Evolutionary conservation across 2,797 vertebrate genomes (phyloP), one percentile per base, ranked within the genome.

Genomic region (Huso huso): DNA sequence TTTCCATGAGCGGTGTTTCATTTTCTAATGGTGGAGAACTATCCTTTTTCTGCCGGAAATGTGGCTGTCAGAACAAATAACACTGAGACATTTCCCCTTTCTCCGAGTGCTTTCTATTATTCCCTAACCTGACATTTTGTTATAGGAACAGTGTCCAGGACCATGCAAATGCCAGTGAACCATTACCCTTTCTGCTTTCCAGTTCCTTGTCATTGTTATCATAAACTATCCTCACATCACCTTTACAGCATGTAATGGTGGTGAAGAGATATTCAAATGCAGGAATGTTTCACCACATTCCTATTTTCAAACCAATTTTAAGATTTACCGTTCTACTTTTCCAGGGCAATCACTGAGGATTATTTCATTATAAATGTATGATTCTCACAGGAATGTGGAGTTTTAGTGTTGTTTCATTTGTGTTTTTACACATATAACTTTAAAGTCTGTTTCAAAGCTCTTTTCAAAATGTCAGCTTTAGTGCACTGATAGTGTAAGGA

Each of bases 1-100:
- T 23, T 23, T 59, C 65, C 64, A 64, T 67, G 75, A 79, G 73
- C 68, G 69, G 78, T 82, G 80, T 73, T 76, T 79, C 67, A 74
- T 71, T 66, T 68, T 64, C 70, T 13, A 67, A 72, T 57, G 62
- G 78, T 50, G 48, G 6, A 61, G 23, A 23, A 18, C 6, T 37
- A 49, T 61, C 8, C 53, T 53, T 51, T 13, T 37, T 51, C 62
- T 63, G 23, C 48, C 57, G 67, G 52, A 63, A 68, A 67, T 13
- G 49, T 51, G 18, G 23, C 11, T 50, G 12, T 59, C 61, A 59
- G 61, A 50, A 67, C 62, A 49, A 72, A 74, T 72, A 72, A 67
- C 66, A 62, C 69, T 10, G 10, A 3, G 65, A 74, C 68, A 67
- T 68, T 50, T 74, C 72, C 49, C 62, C 70, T 60, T 11, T 11